Percentiles rank a stretch among this genome's conserved stretches.
Evolutionary conservation across 2,113 vertebrate genomes (phyloP).

Genomic region (Scomber scombrus): DNA sequence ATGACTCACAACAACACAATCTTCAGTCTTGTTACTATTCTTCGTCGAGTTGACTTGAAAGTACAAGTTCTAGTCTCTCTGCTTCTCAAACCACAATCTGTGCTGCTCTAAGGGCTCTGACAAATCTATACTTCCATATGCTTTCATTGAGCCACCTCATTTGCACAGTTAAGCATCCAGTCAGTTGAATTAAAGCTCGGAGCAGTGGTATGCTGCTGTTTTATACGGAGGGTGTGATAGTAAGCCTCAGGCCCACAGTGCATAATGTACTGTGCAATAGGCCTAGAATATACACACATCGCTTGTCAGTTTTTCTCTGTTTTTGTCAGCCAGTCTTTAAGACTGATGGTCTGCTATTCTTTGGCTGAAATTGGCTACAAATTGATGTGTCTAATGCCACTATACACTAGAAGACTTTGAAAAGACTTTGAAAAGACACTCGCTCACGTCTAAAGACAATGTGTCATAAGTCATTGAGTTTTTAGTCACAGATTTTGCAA

Average conservation of each 20-base stretch:
- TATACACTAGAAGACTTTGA: background rate
- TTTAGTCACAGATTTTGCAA: no score
- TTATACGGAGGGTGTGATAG: conserved; percentile 57
- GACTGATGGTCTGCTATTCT: conserved; percentile 10
- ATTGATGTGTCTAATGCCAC: background rate
- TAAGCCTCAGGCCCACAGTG: conserved; percentile 45
- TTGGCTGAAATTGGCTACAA: background rate
- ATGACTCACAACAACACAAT: conserved; percentile 22
- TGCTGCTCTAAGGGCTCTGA: conserved; percentile 60
- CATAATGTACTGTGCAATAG: conserved; percentile 61
- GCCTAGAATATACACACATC: conserved; percentile 31
- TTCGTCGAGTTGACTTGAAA: conserved; percentile 22
- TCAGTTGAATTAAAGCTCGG: conserved; percentile 76
- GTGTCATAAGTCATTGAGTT: no score
- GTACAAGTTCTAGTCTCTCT: background rate
- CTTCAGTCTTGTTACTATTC: conserved; percentile 10
- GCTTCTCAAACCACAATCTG: conserved; percentile 26
- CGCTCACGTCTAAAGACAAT: no score
- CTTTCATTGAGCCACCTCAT: conserved; percentile 72
- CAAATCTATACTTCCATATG: conserved; percentile 72
- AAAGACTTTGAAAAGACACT: background rate
- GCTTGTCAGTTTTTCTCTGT: conserved; percentile 29
- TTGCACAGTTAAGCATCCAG: conserved; percentile 73
- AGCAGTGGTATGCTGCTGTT: conserved; percentile 57
- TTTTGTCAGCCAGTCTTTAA: conserved; percentile 20